Base-by-base conservation (phyloP, 2,113 vertebrate genomes). In the Columba janthina region DNA sequence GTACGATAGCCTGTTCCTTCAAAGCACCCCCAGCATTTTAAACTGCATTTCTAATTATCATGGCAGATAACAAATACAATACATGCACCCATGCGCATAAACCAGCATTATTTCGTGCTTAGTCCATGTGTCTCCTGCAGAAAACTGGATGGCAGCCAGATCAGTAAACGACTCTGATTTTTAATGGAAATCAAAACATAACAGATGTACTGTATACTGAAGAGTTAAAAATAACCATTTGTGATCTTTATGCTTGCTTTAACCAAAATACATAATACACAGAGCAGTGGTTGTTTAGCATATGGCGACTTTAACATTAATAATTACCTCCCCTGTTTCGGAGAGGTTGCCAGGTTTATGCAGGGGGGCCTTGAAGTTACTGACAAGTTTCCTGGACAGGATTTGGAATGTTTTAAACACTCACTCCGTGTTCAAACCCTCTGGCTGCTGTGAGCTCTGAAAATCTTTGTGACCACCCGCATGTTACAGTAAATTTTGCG, bases 151-250 rank as follows among this genome's bases (percentile, higher is more conserved):
- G 85, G 32, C 2, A 15, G 94, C 97, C 97, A 97, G 86, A 96
- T 94, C 87, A 67, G 89, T 97, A 93, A 97, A 95, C 92, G 61
- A 78, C 79, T 95, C 89, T 93, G 89, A 77, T 89, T 89, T 94
- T 89, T 89, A 93, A 90, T 92, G 94, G 93, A 78, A 92, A 93
- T 87, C 69, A 90, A 87, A 95, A 7, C 83, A 80, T 88, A 96
- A 25, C 97, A 97, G 96, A 97, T 97, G 97, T 77, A 95, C 89
- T 89, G 56, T 94, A 70, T 87, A 54, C 65, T 80, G 92, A 92
- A 96, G 91, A 95, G 97, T 96, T 96, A 93, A 97, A 96, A 96
- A 97, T 95, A 97, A 93, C 87, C 72, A 58, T 83, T 96, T 90
- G 88, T 85, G 50, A 61, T 94, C 72, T 93, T 69, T 46, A 3